Evolutionary conservation across 2,797 vertebrate species (phyloP).

Genomic region (Molothrus aeneus): DNA sequence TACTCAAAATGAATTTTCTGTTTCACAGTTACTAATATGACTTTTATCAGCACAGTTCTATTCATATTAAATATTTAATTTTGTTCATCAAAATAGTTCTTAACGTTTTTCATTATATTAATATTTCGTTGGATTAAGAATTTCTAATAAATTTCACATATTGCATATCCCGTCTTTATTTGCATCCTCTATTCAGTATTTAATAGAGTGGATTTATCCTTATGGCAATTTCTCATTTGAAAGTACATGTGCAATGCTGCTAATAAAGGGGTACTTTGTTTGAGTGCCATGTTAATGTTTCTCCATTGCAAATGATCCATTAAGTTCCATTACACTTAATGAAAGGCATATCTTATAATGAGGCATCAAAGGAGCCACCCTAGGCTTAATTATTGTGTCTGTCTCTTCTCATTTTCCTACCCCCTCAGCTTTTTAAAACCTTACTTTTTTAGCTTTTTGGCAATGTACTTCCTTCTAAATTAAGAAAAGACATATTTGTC

Average conservation of each 20-base stretch:
- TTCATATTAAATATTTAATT: not conserved
- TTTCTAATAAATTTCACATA: not conserved
- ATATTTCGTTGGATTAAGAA: not conserved
- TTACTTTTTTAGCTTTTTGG: not conserved
- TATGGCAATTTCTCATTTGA: not conserved
- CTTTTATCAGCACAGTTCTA: not conserved
- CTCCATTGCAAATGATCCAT: conserved; percentile 37
- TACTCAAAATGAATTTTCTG: not conserved
- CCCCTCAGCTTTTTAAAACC: conserved; percentile 11
- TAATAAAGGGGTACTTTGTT: not conserved
- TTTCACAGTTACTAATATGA: not conserved
- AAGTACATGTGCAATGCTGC: not conserved
- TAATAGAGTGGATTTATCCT: not conserved
- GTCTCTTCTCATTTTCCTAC: conserved; percentile 17
- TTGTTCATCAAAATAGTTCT: not conserved
- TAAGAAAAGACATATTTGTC: conserved; percentile 10
- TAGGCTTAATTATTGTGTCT: conserved; percentile 38
- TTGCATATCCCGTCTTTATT: not conserved
- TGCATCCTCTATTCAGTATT: not conserved
- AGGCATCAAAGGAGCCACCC: conserved; percentile 17
- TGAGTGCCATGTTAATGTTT: conserved; percentile 8
- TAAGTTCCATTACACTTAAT: conserved; percentile 58
- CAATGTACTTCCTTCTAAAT: not conserved
- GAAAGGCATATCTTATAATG: conserved; percentile 31
- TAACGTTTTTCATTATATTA: not conserved